phyloP scores from a whole-genome alignment of 2,113 vertebrate genomes.

The Pristiophorus japonicus region DNA sequence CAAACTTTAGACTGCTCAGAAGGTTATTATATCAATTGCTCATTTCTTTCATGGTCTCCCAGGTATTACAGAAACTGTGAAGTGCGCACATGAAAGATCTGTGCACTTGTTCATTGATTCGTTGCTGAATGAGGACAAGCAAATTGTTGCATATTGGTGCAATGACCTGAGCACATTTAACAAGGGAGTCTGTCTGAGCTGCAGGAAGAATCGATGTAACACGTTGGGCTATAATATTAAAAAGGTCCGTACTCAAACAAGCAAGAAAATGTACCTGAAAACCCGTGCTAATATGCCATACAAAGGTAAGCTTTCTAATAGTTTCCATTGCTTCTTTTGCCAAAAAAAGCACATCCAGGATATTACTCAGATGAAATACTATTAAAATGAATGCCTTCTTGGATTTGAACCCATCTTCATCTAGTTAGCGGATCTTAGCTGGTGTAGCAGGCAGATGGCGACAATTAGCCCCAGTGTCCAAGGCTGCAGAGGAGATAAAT shows the following conservation, averaged over 20 bases:
- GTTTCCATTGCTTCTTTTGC: background rate
- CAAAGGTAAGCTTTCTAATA: constrained; percentile 63
- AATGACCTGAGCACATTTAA: constrained; percentile 69
- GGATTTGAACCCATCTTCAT: too few relatives aligned
- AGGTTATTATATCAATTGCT: background rate
- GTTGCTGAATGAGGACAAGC: constrained; percentile 65
- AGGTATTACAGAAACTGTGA: constrained; percentile 82
- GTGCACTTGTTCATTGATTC: constrained; percentile 93
- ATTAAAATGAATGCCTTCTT: too few relatives aligned
- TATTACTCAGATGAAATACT: too few relatives aligned
- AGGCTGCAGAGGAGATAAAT: background rate
- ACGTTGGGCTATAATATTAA: constrained; percentile 75
- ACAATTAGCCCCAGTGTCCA: background rate
- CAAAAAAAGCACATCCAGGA: too few relatives aligned
- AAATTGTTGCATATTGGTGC: constrained; percentile 78
- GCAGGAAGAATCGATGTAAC: constrained; percentile 77
- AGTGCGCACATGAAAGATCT: constrained; percentile 85
- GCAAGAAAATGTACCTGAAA: constrained; percentile 70
- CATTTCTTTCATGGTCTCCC: constrained; percentile 37
- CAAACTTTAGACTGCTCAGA: background rate
- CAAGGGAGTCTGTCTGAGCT: constrained; percentile 80
- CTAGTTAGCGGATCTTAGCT: too few relatives aligned
- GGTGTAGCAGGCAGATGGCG: too few relatives aligned
- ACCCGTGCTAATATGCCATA: constrained; percentile 74
- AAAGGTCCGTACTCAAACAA: constrained; percentile 52